These are phyloP conservation scores for Platalea minor DNA, from an alignment of 2,797 vertebrate species.

Conservation along the genomic window DNA sequence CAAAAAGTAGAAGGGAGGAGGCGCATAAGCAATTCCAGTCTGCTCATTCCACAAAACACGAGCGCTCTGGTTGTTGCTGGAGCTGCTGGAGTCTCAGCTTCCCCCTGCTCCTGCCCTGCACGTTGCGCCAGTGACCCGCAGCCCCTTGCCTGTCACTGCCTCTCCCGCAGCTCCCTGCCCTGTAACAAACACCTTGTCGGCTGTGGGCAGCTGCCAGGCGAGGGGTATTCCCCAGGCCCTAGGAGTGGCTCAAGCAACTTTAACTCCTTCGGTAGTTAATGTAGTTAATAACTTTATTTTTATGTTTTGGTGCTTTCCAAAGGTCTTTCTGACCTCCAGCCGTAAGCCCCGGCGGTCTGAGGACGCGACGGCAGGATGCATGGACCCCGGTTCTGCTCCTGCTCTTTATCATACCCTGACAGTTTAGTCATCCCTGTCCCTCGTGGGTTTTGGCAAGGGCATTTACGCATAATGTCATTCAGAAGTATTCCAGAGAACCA, in stretches of 20 bases:
- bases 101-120: not conserved
- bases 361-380: not conserved
- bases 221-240: rapidly evolving
- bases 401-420: not conserved
- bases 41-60: rapidly evolving
- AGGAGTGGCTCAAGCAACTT: not conserved
- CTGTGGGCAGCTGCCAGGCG: rapidly evolving
- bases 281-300: not conserved
- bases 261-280: not conserved
- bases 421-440: not conserved
- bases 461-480: not conserved
- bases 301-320: not conserved
- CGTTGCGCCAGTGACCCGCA: not conserved
- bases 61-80: rapidly evolving
- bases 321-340: not conserved
- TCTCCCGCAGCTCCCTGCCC: not conserved
- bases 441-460: not conserved
- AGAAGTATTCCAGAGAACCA: not conserved
- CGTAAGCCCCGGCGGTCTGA: rapidly evolving
- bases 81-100: rapidly evolving
- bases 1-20: not conserved
- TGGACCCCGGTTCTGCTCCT: not conserved
- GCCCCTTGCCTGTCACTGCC: not conserved
- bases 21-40: rapidly evolving
- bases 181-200: not conserved